Percentiles rank a stretch among this genome's conserved stretches.
Conservation (phyloP, 2,113 vertebrate species). For the Chaenogobius annularis region DNA sequence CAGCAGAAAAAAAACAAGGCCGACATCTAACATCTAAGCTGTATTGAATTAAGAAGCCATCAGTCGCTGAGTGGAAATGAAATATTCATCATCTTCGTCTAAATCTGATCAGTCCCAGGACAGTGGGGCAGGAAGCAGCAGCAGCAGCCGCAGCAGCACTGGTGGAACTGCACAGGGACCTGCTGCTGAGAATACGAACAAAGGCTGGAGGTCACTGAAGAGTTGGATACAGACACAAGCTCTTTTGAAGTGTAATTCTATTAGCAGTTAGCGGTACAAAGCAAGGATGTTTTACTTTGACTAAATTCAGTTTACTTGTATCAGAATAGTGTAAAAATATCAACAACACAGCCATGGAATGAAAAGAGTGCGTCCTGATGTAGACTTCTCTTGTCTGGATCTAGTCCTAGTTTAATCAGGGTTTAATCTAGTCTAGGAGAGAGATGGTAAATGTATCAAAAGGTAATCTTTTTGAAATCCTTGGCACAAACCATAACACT, state of each 20-base stretch:
- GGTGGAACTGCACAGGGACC: constrained; percentile 44
- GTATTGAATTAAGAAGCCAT: constrained; percentile 66
- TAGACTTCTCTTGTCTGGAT: too few relatives aligned
- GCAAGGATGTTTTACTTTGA: constrained; percentile 51
- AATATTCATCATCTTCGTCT: constrained; percentile 76
- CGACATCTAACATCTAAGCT: constrained; percentile 48
- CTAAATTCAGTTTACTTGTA: constrained; percentile 31
- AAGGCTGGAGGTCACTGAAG: constrained; percentile 67
- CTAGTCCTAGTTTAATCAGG: too few relatives aligned
- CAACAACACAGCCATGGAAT: too few relatives aligned
- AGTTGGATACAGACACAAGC: constrained; percentile 47
- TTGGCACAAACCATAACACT: too few relatives aligned
- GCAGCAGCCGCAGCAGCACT: constrained; percentile 28
- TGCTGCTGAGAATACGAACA: constrained; percentile 67
- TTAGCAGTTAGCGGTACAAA: constrained; percentile 54
- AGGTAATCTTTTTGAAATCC: too few relatives aligned
- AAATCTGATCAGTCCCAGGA: constrained; percentile 68
- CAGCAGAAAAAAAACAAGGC: constrained; percentile 52
- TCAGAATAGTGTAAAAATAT: neutral
- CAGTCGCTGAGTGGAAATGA: constrained; percentile 65
- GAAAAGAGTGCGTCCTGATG: too few relatives aligned
- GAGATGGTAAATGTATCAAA: too few relatives aligned
- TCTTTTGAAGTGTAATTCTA: constrained; percentile 67
- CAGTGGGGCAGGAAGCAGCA: constrained; percentile 35
- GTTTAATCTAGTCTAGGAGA: too few relatives aligned